phyloP scores from a whole-genome alignment of 2,113 vertebrate genomes.

The Oreocharis arfaki region DNA sequence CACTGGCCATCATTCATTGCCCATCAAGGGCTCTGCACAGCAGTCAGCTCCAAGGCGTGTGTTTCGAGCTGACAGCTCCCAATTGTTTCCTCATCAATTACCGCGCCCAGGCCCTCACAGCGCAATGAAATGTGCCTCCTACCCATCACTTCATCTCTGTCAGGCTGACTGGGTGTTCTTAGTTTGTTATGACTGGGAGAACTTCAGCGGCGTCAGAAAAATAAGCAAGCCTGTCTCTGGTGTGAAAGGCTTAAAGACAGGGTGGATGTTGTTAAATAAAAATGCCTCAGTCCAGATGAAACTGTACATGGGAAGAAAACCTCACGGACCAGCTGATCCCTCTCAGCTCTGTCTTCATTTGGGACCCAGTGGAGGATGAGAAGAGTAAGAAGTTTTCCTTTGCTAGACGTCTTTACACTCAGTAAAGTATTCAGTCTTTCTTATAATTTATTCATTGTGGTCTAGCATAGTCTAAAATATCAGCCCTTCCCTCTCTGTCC shows the following conservation, averaged over 20 bases:
- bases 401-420: background rate
- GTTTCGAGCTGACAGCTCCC: conserved; percentile 49
- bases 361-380: background rate
- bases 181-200: conserved; percentile 6
- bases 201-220: background rate
- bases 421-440: conserved; percentile 7
- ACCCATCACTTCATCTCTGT: conserved; percentile 57
- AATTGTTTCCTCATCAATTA: conserved; percentile 62
- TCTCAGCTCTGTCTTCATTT: background rate
- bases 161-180: conserved; percentile 22
- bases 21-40: background rate
- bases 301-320: background rate
- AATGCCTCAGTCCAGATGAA: background rate
- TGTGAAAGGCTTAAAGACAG: background rate
- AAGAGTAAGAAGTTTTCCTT: background rate
- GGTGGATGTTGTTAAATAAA: background rate
- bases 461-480: conserved; percentile 51
- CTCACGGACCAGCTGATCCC: background rate
- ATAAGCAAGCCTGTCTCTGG: background rate
- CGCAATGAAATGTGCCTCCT: conserved; percentile 62
- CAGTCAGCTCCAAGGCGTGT: conserved; percentile 36
- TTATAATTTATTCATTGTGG: conserved; percentile 60
- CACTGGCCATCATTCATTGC: background rate
- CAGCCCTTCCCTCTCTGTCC: conserved; percentile 32
- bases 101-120: conserved; percentile 27